A percentile compares a stretch with the other conserved stretches of the same genome.
phyloP scores from a whole-genome alignment of 2,113 vertebrate genomes.

The Pachycephala philippinensis region DNA sequence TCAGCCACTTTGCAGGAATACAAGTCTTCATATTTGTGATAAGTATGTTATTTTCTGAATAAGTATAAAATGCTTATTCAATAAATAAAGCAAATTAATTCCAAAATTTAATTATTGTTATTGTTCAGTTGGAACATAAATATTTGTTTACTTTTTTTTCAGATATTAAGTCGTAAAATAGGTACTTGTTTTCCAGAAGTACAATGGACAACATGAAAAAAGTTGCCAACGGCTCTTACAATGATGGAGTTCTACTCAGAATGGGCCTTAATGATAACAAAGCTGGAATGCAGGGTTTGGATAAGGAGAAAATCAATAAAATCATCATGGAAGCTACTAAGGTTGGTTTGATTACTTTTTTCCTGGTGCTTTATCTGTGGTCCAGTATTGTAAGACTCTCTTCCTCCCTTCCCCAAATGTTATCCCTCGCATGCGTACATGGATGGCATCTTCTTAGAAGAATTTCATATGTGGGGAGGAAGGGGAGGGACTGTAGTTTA shows the following conservation, averaged over 20 bases:
- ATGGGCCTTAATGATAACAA: conserved; percentile 98
- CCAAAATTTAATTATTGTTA: neutral
- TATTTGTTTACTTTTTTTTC: conserved; percentile 19
- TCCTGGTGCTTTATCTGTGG: neutral
- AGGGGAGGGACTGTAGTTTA: neutral
- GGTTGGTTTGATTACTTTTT: conserved; percentile 70
- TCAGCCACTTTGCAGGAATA: neutral
- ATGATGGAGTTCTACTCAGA: conserved; percentile 81
- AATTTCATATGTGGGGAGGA: neutral
- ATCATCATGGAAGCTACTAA: conserved; percentile 96
- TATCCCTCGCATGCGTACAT: neutral
- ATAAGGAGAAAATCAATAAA: conserved; percentile 97
- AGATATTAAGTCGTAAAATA: conserved; percentile 17
- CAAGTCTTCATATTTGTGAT: neutral
- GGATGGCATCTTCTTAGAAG: neutral
- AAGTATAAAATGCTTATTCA: neutral
- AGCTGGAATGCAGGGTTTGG: conserved; percentile 95
- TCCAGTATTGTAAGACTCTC: neutral
- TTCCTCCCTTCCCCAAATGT: neutral
- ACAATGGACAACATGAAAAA: conserved; percentile 59
- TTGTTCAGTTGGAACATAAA: neutral
- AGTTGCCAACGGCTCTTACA: neutral
- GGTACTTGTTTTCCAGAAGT: neutral
- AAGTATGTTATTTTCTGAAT: neutral
- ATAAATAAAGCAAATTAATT: neutral